Evolutionary conservation across 2,888 invertebrate species (phyloP), one percentile per base, ranked within the genome.

Genomic region (Seira sanloemensis): DNA sequence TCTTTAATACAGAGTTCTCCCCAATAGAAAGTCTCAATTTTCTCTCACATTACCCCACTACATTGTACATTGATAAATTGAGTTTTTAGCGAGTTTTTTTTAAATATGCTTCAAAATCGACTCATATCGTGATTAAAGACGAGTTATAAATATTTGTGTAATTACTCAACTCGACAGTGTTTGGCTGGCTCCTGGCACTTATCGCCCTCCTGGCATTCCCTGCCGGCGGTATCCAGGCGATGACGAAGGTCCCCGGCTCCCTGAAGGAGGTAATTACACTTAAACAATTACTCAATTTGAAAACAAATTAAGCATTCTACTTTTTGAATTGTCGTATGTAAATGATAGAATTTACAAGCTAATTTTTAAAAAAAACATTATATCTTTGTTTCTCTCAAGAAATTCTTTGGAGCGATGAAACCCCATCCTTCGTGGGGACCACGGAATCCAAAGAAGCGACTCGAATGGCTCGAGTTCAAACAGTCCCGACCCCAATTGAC

Each of bases 121-220:
- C 9, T 58, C 18, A 19, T 58, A 18, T 58, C 9, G 19, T 9
- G 46, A 46, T 9, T 12, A 16, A 58, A 18, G 16, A n/a, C 58
- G 19, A 12, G 4, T 19, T 37, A 5, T 5, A 37, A 58, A 58
- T 2, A 2, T n/a, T 66, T 58, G 46, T 37, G 58, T 9, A 58
- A 58, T 58, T 58, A 19, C 23, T 73, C 50, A 73, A 18, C 18
- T 75, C 78, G n/a, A n/a, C 23, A 85, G 85, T 82, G 1, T 82
- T 27, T 25, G 85, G 85, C 12, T 86, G 86, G 86, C 12, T 86
- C 4, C 46, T 86, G 21, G 83, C 77, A 9, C 66, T 88, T 0
- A 86, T 93, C 71, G 93, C 93, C n/a, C 90, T 93, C 0, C 62
- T 69, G 7, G 50, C 71, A 1, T 91, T 94, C 21, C 91, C 93